Conservation (phyloP, 1,140 invertebrate species). For the Ditylenchus dipsaci region DNA sequence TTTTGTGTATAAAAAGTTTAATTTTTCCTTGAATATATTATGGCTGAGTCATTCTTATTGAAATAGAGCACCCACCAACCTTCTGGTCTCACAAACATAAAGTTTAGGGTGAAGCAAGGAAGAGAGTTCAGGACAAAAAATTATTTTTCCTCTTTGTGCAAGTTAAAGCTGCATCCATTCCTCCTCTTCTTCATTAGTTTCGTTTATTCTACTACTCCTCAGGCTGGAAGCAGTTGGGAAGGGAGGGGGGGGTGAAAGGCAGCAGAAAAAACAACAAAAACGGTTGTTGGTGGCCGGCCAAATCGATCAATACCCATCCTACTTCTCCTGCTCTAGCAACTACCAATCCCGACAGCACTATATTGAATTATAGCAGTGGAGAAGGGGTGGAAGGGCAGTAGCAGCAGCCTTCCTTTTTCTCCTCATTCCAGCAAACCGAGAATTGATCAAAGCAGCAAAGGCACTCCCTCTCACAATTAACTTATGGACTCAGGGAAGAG, state of each 20-base stretch:
- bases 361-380: neutral
- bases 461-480: no score
- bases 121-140: no score
- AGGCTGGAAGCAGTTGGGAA: no score
- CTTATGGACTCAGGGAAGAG: no score
- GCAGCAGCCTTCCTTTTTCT: no score
- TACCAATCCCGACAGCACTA: neutral
- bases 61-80: neutral
- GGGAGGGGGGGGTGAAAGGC: no score
- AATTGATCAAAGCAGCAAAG: no score
- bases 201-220: neutral
- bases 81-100: no score
- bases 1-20: no score
- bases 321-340: neutral
- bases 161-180: neutral
- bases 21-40: neutral
- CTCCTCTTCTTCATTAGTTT: constrained; percentile 3
- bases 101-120: no score
- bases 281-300: neutral
- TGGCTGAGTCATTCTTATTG: neutral
- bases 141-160: no score
- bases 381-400: neutral
- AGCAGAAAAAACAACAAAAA: neutral
- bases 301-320: neutral
- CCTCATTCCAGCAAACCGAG: no score